Evolutionary conservation across 1,140 invertebrate genomes (phyloP).

Genomic region (Neocloeon triangulifer): DNA sequence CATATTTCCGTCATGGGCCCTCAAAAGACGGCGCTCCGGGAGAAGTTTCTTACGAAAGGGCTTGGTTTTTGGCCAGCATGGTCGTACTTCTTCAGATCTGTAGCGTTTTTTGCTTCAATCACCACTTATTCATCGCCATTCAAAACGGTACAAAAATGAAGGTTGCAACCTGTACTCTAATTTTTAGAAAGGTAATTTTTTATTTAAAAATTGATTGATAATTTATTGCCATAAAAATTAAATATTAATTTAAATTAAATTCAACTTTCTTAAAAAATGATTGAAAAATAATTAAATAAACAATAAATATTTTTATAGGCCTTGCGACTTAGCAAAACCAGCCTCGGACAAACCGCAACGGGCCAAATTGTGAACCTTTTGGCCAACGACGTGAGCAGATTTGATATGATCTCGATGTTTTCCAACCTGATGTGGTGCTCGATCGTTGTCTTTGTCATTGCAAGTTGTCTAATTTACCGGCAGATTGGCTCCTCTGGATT

Average conservation of each 20-base stretch:
- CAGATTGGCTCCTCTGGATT: constrained; percentile 38
- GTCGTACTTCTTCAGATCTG: constrained; percentile 19
- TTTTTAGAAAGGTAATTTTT: no score
- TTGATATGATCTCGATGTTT: constrained; percentile 31
- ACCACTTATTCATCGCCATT: no score
- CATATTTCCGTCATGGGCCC: constrained; percentile 15
- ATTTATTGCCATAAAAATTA: no score
- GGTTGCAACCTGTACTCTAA: no score
- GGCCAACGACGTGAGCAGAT: constrained; percentile 51
- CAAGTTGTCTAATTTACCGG: constrained; percentile 34
- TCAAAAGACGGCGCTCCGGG: constrained; percentile 6
- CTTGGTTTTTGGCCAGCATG: constrained; percentile 12
- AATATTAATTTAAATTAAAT: no score
- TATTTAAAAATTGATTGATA: no score
- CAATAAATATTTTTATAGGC: constrained; percentile 17
- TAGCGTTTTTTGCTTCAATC: constrained; percentile 18
- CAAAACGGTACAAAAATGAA: no score
- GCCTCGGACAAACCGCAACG: constrained; percentile 49
- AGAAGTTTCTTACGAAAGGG: constrained; percentile 4
- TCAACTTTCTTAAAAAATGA: not conserved
- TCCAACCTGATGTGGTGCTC: constrained; percentile 38
- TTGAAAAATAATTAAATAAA: no score
- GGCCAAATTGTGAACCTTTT: constrained; percentile 70
- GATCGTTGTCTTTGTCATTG: constrained; percentile 33
- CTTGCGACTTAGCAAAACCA: constrained; percentile 31